Base-by-base conservation (phyloP, 2,888 invertebrate species). In the Stegophylla sp. region DNA sequence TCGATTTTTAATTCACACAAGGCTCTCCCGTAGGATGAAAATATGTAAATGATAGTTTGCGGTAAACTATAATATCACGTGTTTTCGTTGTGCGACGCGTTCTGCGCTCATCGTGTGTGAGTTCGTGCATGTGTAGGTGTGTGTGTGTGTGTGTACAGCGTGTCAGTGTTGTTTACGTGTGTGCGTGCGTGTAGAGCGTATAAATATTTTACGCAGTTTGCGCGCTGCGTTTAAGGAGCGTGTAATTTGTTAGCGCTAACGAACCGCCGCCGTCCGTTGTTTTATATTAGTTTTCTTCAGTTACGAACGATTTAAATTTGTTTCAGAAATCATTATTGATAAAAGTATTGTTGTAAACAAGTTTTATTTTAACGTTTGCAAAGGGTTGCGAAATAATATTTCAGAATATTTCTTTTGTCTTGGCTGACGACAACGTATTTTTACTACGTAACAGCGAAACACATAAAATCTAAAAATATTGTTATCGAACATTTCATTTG, bases 1-100 rank as follows among this genome's bases (percentile, higher is more conserved):
- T 66, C 23, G 56, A 67, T 67, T 43, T 34, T 77, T 43, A 77
- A 77, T 67, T 56, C 76, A 69, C 56, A 34, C 59, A 76, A 28
- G 45, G 20, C 56, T 43, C 53, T 15, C 28, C 41, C 17, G 28
- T 48, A 17, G 12, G 10, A 56, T 23, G 48, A 53, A 13, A 43
- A 76, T n/a, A 56, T 28, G 76, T 66, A 56, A 76, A 76, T 34
- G 66, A 66, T 53, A 64, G 45, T 41, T 53, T 56, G 28, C 1
- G 53, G 51, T 41, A 34, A 48, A 61, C 61, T 64, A 9, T 56
- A n/a, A 20, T 53, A 56, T 51, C n/a, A 7, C 51, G 51, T 56
- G 9, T 23, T 56, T 12, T 56, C 2, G 3, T n/a, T 20, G 9
- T 56, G 20, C 23, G 12, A 53, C 20, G 9, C 9, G 4, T 20